Evolutionary conservation across 1,140 invertebrate species (phyloP).

Genomic region (Hydropsyche tenuis): DNA sequence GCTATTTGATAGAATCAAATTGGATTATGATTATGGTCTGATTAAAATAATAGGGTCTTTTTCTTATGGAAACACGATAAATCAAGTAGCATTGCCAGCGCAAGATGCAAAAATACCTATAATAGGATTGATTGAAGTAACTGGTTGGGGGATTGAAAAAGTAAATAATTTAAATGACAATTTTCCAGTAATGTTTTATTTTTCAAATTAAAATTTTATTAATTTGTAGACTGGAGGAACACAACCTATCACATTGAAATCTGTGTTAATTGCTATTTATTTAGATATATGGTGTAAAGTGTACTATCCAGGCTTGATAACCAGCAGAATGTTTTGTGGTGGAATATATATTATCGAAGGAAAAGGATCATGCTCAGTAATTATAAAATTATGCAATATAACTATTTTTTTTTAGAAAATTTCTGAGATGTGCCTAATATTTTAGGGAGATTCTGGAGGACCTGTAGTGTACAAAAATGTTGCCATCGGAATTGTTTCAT

Average conservation of each 20-base stretch:
- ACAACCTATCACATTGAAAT: conserved; percentile 51
- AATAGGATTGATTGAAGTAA: too few species aligned
- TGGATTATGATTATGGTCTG: too few species aligned
- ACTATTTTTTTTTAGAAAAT: too few species aligned
- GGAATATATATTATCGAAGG: conserved; percentile 60
- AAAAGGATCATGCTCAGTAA: conserved; percentile 60
- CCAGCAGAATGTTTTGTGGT: conserved; percentile 59
- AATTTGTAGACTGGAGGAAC: conserved; percentile 16
- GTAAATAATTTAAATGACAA: too few species aligned
- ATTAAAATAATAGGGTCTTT: too few species aligned
- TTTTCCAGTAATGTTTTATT: neutral
- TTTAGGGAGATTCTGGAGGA: conserved; percentile 10
- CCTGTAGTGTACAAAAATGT: conserved; percentile 1
- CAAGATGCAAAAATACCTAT: too few species aligned
- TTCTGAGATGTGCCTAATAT: conserved; percentile 21
- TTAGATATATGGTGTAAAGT: too few species aligned
- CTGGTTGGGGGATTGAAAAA: too few species aligned
- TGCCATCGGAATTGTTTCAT: neutral
- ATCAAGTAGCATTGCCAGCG: too few species aligned
- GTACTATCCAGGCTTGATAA: conserved; percentile 53
- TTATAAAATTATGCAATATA: neutral
- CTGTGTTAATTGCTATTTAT: too few species aligned
- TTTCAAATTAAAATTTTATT: neutral
- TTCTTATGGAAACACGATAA: too few species aligned
- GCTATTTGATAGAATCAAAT: too few species aligned